These are phyloP conservation scores for Scaptomyza reducta DNA, from an alignment of 2,888 invertebrate species.

Conservation along the genomic window DNA sequence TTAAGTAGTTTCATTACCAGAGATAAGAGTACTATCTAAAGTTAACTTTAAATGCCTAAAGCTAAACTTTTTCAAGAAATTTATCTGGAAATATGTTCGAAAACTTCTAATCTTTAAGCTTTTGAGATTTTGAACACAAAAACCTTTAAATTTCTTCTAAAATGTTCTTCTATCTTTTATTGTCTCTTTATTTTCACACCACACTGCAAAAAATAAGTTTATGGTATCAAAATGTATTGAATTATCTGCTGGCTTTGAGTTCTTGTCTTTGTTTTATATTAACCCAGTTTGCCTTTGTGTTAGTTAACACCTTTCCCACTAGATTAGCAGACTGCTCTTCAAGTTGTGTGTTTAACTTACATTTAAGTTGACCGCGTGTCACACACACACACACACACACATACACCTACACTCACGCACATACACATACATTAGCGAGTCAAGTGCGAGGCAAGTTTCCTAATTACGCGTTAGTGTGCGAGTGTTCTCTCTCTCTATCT, in stretches of 20 bases:
- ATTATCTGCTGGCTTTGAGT: neutral
- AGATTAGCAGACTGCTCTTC: slow-evolving; percentile 23
- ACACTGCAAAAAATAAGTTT: too few species aligned
- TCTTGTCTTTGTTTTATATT: slow-evolving; percentile 10
- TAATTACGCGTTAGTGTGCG: slow-evolving; percentile 67
- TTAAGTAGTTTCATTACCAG: too few species aligned
- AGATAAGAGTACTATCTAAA: too few species aligned
- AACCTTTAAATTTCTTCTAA: too few species aligned
- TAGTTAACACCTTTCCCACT: slow-evolving; percentile 31
- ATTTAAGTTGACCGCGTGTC: slow-evolving; percentile 31
- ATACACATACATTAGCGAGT: slow-evolving; percentile 56
- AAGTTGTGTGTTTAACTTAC: slow-evolving; percentile 42
- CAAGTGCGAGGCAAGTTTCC: slow-evolving; percentile 77
- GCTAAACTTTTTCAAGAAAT: too few species aligned
- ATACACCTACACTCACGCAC: neutral
- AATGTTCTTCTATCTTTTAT: too few species aligned
- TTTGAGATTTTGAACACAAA: too few species aligned
- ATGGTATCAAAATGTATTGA: too few species aligned
- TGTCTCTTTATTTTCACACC: too few species aligned
- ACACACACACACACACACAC: neutral
- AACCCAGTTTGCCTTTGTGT: slow-evolving; percentile 45
- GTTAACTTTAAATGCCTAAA: too few species aligned
- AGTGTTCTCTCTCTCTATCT: slow-evolving; percentile 72
- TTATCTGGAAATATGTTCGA: too few species aligned
- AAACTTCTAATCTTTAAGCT: too few species aligned